Evolutionary conservation across 2,888 invertebrate species (phyloP).

Genomic region (Melanostoma scalare): DNA sequence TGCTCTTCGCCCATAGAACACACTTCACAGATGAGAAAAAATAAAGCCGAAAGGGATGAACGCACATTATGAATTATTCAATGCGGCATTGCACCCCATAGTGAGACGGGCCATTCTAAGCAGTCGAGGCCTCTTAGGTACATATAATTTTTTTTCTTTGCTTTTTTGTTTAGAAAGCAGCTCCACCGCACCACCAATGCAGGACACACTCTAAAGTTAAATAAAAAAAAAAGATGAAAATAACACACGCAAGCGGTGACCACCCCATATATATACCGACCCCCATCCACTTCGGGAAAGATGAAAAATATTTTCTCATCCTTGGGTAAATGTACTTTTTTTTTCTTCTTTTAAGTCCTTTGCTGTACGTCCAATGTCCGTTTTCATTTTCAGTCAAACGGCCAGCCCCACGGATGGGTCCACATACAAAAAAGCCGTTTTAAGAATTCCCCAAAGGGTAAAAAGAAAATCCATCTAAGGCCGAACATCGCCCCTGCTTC

Average conservation of each 20-base stretch:
- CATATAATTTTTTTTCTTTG: constrained; percentile 2
- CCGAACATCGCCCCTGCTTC: constrained; percentile 19
- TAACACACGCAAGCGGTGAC: constrained; percentile 67
- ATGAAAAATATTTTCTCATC: constrained; percentile 72
- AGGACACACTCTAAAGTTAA: constrained; percentile 46
- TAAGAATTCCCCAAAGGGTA: constrained; percentile 73
- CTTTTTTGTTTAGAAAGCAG: constrained; percentile 17
- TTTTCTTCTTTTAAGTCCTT: constrained; percentile 23
- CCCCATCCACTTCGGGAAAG: constrained; percentile 45
- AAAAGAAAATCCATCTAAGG: constrained; percentile 71
- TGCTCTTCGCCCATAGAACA: constrained; percentile 7
- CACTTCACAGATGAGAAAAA: constrained; percentile 38
- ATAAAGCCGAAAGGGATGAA: constrained; percentile 68
- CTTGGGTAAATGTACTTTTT: constrained; percentile 37
- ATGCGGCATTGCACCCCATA: constrained; percentile 70
- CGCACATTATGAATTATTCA: constrained; percentile 73
- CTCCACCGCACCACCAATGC: constrained; percentile 30
- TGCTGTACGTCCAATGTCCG: constrained; percentile 57
- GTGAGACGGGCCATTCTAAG: constrained; percentile 62
- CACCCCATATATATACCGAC: constrained; percentile 21
- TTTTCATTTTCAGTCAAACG: constrained; percentile 71
- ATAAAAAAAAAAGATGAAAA: constrained; percentile 52
- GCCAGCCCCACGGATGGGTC: constrained; percentile 47
- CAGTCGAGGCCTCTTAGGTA: constrained; percentile 41
- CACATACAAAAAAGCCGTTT: constrained; percentile 64